Percentiles rank a stretch among this genome's conserved stretches.
Evolutionary conservation across 2,888 invertebrate species (phyloP).

Genomic region (Oasisia sp.): DNA sequence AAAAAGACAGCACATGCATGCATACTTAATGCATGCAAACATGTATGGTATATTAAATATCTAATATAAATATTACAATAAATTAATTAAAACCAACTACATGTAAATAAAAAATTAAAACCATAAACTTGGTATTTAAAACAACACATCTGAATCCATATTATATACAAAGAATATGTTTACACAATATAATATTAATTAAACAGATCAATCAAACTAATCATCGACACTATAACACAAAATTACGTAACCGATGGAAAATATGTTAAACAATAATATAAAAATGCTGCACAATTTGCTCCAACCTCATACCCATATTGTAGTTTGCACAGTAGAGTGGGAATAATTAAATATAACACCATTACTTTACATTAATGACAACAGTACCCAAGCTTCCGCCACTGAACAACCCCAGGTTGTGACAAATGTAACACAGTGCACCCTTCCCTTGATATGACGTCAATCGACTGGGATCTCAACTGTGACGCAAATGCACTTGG

Average conservation of each 20-base stretch:
- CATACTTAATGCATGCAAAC: not conserved
- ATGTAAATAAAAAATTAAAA: not conserved
- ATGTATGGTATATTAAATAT: not conserved
- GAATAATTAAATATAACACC: no score
- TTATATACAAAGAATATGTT: no score
- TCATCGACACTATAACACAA: no score
- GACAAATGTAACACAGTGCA: not conserved
- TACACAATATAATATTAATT: no score
- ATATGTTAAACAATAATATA: no score
- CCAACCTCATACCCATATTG: no score
- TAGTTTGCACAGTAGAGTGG: not conserved
- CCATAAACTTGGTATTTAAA: not conserved
- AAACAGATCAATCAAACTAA: no score
- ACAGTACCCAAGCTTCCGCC: not conserved
- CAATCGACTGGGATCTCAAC: not conserved
- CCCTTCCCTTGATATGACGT: not conserved
- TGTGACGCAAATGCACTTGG: constrained; percentile 12
- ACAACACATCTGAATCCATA: not conserved
- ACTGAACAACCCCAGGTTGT: not conserved
- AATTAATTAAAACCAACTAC: not conserved
- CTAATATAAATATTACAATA: not conserved
- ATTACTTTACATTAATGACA: no score
- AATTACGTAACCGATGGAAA: no score
- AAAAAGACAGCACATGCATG: no score
- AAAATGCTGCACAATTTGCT: no score